A percentile compares a stretch with the other conserved stretches of the same genome.
phyloP scores from a whole-genome alignment of 2,113 vertebrate species.

The Piprites chloris region DNA sequence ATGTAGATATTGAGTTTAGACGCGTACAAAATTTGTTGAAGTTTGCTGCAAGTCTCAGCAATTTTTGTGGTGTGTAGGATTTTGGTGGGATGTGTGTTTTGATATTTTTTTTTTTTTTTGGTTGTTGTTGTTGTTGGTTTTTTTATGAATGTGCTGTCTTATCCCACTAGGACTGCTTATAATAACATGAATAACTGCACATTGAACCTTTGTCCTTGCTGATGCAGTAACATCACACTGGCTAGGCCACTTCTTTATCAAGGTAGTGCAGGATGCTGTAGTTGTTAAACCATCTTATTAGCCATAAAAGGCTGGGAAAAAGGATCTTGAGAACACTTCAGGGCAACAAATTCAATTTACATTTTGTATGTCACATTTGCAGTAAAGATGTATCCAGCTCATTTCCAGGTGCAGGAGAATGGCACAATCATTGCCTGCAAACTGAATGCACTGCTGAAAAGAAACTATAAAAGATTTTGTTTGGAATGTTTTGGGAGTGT shows the following conservation, averaged over 20 bases:
- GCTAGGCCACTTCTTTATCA: not conserved
- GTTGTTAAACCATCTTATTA: not conserved
- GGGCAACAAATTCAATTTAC: not conserved
- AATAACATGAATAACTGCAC: not conserved
- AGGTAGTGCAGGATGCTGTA: not conserved
- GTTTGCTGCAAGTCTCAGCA: not conserved
- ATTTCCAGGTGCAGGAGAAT: not conserved
- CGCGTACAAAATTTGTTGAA: not conserved
- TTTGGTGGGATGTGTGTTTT: not conserved
- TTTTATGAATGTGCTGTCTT: not conserved
- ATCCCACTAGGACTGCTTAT: not conserved
- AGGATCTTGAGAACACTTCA: not conserved
- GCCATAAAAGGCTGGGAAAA: not conserved
- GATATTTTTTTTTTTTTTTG: not conserved
- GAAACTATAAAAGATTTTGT: not conserved
- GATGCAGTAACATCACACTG: not conserved
- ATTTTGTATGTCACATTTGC: not conserved
- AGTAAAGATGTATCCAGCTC: not conserved
- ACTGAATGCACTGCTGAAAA: not conserved
- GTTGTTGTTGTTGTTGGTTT: not conserved
- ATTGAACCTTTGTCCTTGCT: not conserved
- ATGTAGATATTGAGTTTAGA: not conserved
- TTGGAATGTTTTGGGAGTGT: not conserved
- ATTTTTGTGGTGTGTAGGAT: not conserved
- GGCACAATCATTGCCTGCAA: not conserved